phyloP scores from a whole-genome alignment of 2,113 vertebrate genomes.

The Thamnophis sirtalis region DNA sequence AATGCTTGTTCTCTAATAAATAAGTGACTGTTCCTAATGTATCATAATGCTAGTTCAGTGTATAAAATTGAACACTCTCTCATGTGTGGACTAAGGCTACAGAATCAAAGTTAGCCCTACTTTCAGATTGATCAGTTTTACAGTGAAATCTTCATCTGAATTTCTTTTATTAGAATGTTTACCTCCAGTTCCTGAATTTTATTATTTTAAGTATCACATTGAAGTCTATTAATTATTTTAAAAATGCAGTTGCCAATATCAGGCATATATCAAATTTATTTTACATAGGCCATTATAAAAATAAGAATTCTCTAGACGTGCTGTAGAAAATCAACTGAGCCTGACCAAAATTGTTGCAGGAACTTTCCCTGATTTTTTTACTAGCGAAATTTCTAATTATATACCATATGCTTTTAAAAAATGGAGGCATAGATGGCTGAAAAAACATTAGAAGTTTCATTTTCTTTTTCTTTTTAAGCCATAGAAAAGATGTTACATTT shows the following conservation, averaged over 20 bases:
- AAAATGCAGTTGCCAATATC: not conserved
- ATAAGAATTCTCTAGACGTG: not conserved
- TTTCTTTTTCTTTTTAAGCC: not conserved
- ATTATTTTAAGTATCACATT: not conserved
- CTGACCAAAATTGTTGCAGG: not conserved
- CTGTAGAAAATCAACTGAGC: not conserved
- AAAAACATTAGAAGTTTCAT: not conserved
- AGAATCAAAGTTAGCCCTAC: not conserved
- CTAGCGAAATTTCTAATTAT: not conserved
- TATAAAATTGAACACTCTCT: not conserved
- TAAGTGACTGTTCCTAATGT: not conserved
- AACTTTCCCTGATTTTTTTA: not conserved
- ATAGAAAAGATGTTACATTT: not conserved
- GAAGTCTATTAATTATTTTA: not conserved
- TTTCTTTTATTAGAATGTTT: not conserved
- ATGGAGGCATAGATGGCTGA: not conserved
- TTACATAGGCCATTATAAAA: not conserved
- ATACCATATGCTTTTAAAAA: conserved; percentile 3
- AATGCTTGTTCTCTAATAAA: not conserved
- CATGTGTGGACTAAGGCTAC: not conserved
- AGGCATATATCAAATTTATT: not conserved
- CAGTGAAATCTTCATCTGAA: not conserved
- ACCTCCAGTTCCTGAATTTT: not conserved
- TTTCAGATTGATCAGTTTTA: not conserved
- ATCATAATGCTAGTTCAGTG: not conserved